Evolutionary conservation across 2,888 invertebrate genomes (phyloP).

Genomic region (Acleris laterana): DNA sequence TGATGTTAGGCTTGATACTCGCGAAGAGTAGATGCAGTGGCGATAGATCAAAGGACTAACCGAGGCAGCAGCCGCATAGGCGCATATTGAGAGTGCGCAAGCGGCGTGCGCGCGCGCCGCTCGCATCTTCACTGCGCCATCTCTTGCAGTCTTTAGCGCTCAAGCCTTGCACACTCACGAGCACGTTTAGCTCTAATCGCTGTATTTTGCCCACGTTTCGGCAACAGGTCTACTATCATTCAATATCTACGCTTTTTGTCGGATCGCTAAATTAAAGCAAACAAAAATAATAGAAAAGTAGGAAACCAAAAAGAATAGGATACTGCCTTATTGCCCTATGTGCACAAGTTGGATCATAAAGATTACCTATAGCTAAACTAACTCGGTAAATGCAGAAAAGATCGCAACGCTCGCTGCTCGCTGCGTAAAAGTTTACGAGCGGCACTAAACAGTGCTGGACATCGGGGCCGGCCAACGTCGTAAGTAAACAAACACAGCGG

Average conservation of each 20-base stretch:
- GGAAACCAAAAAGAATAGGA: not conserved
- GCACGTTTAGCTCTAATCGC: slow-evolving; percentile 69
- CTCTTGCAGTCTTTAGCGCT: slow-evolving; percentile 49
- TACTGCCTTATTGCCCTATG: not conserved
- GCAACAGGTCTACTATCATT: slow-evolving; percentile 14
- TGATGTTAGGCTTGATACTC: slow-evolving; percentile 13
- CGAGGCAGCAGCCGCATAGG: slow-evolving; percentile 80
- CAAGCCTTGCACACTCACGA: slow-evolving; percentile 68
- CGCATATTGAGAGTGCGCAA: slow-evolving; percentile 75
- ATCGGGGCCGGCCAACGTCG: slow-evolving; percentile 52
- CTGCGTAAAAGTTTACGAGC: slow-evolving; percentile 53
- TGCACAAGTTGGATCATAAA: slow-evolving; percentile 1
- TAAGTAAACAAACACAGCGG: slow-evolving; percentile 64
- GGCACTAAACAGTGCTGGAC: slow-evolving; percentile 45
- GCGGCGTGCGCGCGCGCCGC: slow-evolving; percentile 62
- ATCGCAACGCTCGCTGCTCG: slow-evolving; percentile 10
- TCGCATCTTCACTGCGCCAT: slow-evolving; percentile 69
- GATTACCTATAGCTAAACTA: slow-evolving; percentile 20
- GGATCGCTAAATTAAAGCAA: not conserved
- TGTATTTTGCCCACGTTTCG: slow-evolving; percentile 59
- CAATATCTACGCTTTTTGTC: not conserved
- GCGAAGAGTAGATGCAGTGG: slow-evolving; percentile 22
- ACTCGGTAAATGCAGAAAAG: slow-evolving; percentile 15
- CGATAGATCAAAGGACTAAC: slow-evolving; percentile 57
- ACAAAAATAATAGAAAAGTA: not conserved